Percentiles rank a stretch among this genome's conserved stretches.
Conservation (phyloP, 2,113 vertebrate species). For the Ailurus styani region DNA sequence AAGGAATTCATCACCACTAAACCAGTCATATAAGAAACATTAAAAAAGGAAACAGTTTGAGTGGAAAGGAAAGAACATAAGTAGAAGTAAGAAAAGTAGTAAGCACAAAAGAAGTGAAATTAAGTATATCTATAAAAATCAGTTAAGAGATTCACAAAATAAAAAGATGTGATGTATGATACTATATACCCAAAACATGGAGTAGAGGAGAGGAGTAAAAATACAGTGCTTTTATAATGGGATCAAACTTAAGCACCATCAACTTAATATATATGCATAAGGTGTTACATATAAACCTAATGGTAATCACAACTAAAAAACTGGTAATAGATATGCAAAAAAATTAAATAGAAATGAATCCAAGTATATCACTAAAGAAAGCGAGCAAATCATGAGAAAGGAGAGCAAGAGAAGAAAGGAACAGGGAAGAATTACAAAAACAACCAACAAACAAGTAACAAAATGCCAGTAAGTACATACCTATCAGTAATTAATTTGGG, state of each 20-base stretch:
- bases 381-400: background rate
- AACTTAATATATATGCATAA: background rate
- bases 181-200: background rate
- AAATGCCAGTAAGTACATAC: background rate
- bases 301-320: background rate
- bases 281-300: background rate
- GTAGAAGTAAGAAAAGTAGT: background rate
- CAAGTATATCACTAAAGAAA: background rate
- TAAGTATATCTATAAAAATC: background rate
- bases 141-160: background rate
- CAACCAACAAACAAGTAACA: background rate
- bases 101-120: background rate
- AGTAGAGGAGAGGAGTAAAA: background rate
- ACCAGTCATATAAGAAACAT: background rate
- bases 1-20: background rate
- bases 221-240: background rate
- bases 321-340: background rate
- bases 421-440: background rate
- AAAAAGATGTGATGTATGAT: background rate
- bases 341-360: background rate
- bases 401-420: background rate
- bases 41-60: background rate
- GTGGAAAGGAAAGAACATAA: background rate
- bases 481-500: background rate
- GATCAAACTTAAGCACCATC: background rate